These are phyloP conservation scores for Chionoecetes opilio DNA, from an alignment of 1,140 invertebrate genomes.

Conservation along the genomic window DNA sequence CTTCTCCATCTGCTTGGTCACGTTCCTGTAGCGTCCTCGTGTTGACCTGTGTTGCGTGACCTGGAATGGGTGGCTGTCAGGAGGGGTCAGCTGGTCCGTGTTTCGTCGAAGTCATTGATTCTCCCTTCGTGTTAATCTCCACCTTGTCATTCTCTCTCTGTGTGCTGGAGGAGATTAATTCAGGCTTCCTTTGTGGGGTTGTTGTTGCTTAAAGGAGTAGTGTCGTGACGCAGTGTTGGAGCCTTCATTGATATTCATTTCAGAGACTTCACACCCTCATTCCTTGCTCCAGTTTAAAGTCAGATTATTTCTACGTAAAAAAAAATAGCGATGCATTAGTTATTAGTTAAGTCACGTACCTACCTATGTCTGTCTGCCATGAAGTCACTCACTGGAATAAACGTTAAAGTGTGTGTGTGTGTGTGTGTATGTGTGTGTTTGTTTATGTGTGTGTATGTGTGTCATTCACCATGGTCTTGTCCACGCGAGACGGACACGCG, in stretches of 20 bases:
- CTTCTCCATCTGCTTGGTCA: no score
- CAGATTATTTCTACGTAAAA: slow-evolving; percentile 18
- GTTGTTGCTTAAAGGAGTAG: background rate
- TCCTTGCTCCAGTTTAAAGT: background rate
- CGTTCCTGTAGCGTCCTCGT: no score
- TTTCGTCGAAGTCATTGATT: background rate
- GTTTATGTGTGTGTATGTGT: background rate
- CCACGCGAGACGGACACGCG: no score
- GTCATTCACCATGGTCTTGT: no score
- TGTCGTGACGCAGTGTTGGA: background rate
- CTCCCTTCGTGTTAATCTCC: slow-evolving; percentile 16
- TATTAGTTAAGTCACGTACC: background rate
- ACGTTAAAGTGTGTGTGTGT: background rate
- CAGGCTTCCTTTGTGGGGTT: background rate
- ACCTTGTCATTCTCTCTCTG: background rate
- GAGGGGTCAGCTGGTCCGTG: background rate
- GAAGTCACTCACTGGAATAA: background rate
- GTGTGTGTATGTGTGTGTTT: background rate
- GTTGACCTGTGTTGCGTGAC: background rate
- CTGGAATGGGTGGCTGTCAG: background rate
- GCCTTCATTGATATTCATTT: background rate
- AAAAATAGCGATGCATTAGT: background rate
- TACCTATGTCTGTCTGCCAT: no score
- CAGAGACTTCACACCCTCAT: background rate
- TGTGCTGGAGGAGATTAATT: slow-evolving; percentile 11